Evolutionary conservation across 1,140 invertebrate species (phyloP).

Genomic region (Drosophila asahinai): DNA sequence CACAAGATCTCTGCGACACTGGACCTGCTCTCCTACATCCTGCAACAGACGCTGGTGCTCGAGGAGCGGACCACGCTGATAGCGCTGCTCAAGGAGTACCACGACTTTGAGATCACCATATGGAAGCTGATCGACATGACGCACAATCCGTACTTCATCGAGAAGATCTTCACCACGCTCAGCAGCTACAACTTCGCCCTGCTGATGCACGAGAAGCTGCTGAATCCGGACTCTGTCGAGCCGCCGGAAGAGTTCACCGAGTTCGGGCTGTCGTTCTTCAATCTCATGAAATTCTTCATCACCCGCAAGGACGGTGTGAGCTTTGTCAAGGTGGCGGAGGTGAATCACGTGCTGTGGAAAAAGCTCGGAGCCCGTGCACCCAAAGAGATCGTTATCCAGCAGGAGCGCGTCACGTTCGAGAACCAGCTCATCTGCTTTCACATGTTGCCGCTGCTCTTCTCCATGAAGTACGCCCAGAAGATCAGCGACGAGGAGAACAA

Average conservation of each 20-base stretch:
- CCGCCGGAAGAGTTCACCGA: conserved; percentile 71
- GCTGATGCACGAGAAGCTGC: conserved; percentile 72
- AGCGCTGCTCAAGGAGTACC: conserved; percentile 59
- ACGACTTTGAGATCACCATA: conserved; percentile 70
- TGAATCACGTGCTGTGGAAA: conserved; percentile 83
- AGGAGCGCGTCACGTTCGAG: conserved; percentile 84
- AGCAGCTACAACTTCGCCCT: conserved; percentile 67
- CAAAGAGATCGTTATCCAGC: conserved; percentile 78
- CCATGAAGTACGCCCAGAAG: conserved; percentile 83
- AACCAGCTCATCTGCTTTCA: conserved; percentile 87
- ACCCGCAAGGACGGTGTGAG: conserved; percentile 68
- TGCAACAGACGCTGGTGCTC: conserved; percentile 75
- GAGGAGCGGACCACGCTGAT: conserved; percentile 71
- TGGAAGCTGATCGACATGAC: conserved; percentile 81
- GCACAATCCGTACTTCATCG: conserved; percentile 65
- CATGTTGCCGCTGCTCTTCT: conserved; percentile 87
- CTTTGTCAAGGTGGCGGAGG: conserved; percentile 82
- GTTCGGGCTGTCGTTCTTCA: conserved; percentile 83
- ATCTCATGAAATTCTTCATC: conserved; percentile 86
- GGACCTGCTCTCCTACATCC: conserved; percentile 85
- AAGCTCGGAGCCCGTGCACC: conserved; percentile 70
- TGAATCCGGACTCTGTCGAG: conserved; percentile 53
- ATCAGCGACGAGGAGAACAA: conserved; percentile 68
- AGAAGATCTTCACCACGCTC: conserved; percentile 63
- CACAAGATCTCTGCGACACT: conserved; percentile 86